Evolutionary conservation across 2,113 vertebrate genomes (phyloP), one percentile per base, ranked within the genome.

Genomic region (Pitta sordida): DNA sequence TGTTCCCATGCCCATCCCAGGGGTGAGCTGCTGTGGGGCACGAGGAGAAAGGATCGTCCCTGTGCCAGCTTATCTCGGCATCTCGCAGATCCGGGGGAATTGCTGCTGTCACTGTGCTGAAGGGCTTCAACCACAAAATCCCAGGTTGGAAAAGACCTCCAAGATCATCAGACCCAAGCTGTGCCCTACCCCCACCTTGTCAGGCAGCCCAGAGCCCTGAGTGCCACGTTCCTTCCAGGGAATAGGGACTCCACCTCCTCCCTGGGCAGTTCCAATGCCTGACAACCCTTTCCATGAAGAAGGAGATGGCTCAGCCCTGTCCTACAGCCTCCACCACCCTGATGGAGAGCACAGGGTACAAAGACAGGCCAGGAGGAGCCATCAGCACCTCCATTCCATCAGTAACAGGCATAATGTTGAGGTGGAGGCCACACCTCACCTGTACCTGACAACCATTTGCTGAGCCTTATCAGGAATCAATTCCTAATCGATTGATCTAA

Each of bases 121-220:
- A 46, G 43, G 30, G 15, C 80, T 98, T 98, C 93, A 97, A 96
- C 8, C 73, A 37, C 53, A 27, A 37, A 18, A 97, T 29, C 30
- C 15, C 51, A 41, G 44, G 26, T 13, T 36, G 32, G 21, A 52
- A 59, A 76, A 51, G 26, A 32, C 8, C 20, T 14, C 44, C 20
- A 24, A 68, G 52, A 13, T 34, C 51, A 75, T 4, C 4, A 3
- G 44, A 21, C 10, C 11, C 36, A 26, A 21, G 13, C 13, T 51
- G 41, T 34, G 70, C 29, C 30, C 13, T 8, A 26, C 43, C 29
- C 30, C 34, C 19, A 24, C 43, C 71, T 51, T 85, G 43, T 51
- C 62, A 26, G 18, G 20, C 26, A 36, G 43, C 48, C 36, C 70
- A 67, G 29, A 44, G 20, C 39, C 32, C 20, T 23, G 39, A 64